Evolutionary conservation across 2,888 invertebrate genomes (phyloP), one percentile per base, ranked within the genome.

Genomic region (Synergus itoensis): DNA sequence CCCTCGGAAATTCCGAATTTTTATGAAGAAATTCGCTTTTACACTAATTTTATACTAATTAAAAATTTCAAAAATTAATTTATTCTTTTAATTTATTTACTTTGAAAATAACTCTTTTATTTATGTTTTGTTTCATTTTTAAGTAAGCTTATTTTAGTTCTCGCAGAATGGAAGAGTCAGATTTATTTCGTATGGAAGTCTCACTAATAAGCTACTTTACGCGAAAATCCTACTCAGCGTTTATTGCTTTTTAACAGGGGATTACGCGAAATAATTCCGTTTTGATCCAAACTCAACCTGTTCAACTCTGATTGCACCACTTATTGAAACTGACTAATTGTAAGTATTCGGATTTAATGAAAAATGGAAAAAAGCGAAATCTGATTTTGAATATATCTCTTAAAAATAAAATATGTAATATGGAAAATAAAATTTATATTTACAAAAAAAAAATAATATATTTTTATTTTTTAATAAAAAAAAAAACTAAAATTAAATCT

Each of bases 201-300:
- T 21, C 21, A 8, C 67, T 67, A 43, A 67, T 67, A n/a, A 67
- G 14, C 40, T 21, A 67, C 67, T 67, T 67, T 11, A 67, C 14
- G 21, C 0, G 43, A 45, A 45, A 63, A 83, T 80, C 78, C 82
- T 64, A 21, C 60, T 69, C 78, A 60, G 64, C 79, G 73, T 78
- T 79, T 78, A 82, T 85, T 80, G 81, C 83, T 82, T 83, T 85
- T 84, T 82, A 83, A 85, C 83, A 83, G 79, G 83, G 81, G 80
- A 85, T 85, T 83, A 65, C 62, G 53, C 18, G 41, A 28, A 76
- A 57, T 80, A 67, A 79, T 78, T 73, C 67, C 76, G 14, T 67
- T 67, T 43, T 67, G 67, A 67, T 67, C 14, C 67, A 5, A 14
- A 67, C 18, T 21, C 21, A 18, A 45, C 16, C 14, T 67, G 11